These are phyloP conservation scores for Atlantisia rogersi DNA, from an alignment of 2,113 vertebrate genomes.

Conservation along the genomic window DNA sequence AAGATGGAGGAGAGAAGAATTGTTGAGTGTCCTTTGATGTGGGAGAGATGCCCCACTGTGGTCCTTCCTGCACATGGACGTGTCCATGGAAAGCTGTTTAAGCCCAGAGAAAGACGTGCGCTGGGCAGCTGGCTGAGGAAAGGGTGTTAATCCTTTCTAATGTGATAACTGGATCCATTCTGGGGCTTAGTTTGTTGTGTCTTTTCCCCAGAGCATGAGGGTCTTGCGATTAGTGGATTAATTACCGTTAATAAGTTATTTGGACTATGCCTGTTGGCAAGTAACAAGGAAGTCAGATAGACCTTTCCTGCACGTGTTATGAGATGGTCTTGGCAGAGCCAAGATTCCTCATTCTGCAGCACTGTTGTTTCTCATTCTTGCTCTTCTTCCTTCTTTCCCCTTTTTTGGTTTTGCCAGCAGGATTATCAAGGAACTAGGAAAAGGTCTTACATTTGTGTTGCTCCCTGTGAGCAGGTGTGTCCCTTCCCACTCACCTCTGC, in stretches of 20 bases:
- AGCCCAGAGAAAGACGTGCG: neutral
- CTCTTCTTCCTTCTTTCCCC: neutral
- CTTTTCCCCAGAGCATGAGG: neutral
- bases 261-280: neutral
- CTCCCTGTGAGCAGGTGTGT: neutral
- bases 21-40: neutral
- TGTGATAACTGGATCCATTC: neutral
- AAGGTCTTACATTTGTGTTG: neutral
- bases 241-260: neutral
- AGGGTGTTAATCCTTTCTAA: neutral
- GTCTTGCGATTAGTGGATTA: neutral
- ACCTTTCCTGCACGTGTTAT: neutral
- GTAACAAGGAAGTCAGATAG: neutral
- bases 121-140: neutral
- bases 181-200: neutral
- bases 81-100: neutral
- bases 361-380: neutral
- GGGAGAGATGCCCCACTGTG: neutral
- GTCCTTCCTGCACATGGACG: accelerated
- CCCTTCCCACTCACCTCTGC: accelerated
- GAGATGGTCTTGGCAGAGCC: neutral
- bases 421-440: neutral
- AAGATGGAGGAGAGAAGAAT: neutral
- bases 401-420: neutral
- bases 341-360: neutral